A percentile compares a stretch with the other conserved stretches of the same genome.
Evolutionary conservation across 2,113 vertebrate genomes (phyloP).

Genomic region (Narcine bancroftii): DNA sequence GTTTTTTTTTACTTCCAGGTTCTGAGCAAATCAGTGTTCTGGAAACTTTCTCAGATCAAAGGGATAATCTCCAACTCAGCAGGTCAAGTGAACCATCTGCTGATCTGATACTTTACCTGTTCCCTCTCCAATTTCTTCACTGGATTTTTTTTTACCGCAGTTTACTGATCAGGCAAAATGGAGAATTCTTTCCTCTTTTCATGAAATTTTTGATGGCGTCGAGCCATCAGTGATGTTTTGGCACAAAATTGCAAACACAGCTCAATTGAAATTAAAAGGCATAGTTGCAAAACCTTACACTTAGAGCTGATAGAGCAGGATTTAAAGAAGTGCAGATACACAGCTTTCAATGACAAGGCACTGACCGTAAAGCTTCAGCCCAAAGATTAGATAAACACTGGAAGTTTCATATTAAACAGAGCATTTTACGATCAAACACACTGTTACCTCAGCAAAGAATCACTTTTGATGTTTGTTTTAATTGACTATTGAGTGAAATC

Average conservation of each 20-base stretch:
- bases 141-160: neutral
- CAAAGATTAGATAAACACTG: conserved; percentile 24
- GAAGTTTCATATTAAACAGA: conserved; percentile 30
- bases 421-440: neutral
- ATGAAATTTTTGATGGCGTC: neutral
- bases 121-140: neutral
- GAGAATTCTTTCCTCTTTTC: neutral
- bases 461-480: conserved; percentile 33
- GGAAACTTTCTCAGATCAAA: neutral
- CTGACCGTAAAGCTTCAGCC: neutral
- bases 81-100: neutral
- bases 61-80: neutral
- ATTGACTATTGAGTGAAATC: conserved; percentile 25
- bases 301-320: neutral
- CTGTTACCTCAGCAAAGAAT: conserved; percentile 24
- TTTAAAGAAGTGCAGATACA: conserved; percentile 12
- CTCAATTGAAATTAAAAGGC: neutral
- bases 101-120: neutral
- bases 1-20: neutral
- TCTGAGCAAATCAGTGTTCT: no score
- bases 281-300: neutral
- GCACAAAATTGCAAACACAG: neutral
- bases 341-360: conserved; percentile 14
- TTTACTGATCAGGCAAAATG: neutral
- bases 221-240: neutral